These are phyloP conservation scores for Cladopsammia gracilis DNA, from an alignment of 64 coral and sea anemone genomes.

Conservation along the genomic window DNA sequence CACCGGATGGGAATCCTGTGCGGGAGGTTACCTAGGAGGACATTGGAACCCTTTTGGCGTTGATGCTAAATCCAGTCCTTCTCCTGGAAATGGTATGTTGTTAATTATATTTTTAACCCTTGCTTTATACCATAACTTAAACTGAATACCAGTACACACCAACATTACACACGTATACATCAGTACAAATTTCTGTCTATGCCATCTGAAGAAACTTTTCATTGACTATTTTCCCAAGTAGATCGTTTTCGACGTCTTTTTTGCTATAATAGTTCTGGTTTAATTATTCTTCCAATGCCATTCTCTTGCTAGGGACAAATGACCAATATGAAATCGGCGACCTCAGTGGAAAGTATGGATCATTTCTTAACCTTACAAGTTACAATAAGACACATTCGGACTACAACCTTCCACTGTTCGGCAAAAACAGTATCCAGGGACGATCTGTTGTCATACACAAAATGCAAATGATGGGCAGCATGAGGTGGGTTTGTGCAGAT, in stretches of 20 bases:
- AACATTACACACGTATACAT: too few relatives aligned
- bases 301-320: conserved; percentile 62
- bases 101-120: not conserved
- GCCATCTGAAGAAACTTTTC: too few relatives aligned
- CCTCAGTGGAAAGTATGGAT: conserved; percentile 84
- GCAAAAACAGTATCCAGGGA: conserved; percentile 85
- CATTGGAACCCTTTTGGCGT: conserved; percentile 90
- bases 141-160: too few relatives aligned
- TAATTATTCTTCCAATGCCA: too few relatives aligned
- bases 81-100: conserved; percentile 72
- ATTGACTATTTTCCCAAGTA: too few relatives aligned
- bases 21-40: conserved; percentile 37
- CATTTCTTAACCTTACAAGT: conserved; percentile 45
- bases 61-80: conserved; percentile 62
- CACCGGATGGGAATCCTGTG: conserved; percentile 55
- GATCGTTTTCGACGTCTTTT: too few relatives aligned
- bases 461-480: conserved; percentile 50
- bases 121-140: too few relatives aligned
- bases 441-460: conserved; percentile 86
- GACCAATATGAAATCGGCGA: conserved; percentile 94
- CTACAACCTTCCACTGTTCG: conserved; percentile 90
- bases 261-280: too few relatives aligned
- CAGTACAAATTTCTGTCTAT: too few relatives aligned
- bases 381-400: conserved; percentile 46
- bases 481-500: conserved; percentile 85